Percentiles rank a stretch among this genome's conserved stretches.
Evolutionary conservation across 2,113 vertebrate genomes (phyloP).

Genomic region (Pungitius pungitius): DNA sequence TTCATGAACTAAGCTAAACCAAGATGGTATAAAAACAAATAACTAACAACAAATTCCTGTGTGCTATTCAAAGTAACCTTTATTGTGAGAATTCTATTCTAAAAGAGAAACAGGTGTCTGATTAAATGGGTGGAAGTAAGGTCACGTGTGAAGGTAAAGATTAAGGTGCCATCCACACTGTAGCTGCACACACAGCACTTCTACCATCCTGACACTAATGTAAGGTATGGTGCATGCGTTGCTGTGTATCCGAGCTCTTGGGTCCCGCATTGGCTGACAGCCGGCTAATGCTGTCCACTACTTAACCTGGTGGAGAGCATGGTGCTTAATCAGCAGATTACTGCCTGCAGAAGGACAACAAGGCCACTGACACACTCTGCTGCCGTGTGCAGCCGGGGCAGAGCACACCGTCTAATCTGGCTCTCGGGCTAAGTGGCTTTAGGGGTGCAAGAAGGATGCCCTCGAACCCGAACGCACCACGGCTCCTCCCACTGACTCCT

Average conservation of each 20-base stretch:
- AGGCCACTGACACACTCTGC: slow-evolving; percentile 21
- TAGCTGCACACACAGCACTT: not conserved
- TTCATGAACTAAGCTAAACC: not conserved
- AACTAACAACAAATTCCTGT: not conserved
- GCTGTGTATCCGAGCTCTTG: not conserved
- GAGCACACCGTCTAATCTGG: slow-evolving; percentile 68
- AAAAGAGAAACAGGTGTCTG: too few relatives aligned
- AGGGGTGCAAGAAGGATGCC: slow-evolving; percentile 25
- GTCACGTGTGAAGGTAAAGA: not conserved
- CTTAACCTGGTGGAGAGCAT: slow-evolving; percentile 26
- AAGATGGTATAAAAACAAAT: not conserved
- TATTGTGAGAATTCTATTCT: not conserved
- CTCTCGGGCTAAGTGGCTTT: slow-evolving; percentile 73
- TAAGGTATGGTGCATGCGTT: not conserved
- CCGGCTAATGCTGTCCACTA: slow-evolving; percentile 4
- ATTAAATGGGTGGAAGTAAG: not conserved
- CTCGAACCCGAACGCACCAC: not conserved
- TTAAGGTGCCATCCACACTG: not conserved
- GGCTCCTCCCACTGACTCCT: not conserved
- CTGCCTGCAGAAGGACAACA: slow-evolving; percentile 4
- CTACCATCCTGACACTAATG: not conserved
- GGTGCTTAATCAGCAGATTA: slow-evolving; percentile 56
- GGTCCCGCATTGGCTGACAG: not conserved
- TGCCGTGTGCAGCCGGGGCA: slow-evolving; percentile 2
- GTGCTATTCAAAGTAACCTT: not conserved